Evolutionary conservation across 2,888 invertebrate species (phyloP).

Genomic region (Caenorhabditis panamensis): DNA sequence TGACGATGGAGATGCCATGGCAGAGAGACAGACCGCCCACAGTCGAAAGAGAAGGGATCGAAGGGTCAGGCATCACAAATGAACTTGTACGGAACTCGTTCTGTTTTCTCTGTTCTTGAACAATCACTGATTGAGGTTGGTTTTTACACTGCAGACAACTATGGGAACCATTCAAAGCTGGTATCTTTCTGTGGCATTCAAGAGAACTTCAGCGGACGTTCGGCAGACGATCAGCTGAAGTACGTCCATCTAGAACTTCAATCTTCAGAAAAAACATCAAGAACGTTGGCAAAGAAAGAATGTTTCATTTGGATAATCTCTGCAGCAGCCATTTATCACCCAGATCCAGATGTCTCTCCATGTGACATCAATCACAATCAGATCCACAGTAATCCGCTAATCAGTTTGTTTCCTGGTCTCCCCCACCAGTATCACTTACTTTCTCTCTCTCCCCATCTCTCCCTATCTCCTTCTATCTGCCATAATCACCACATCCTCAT

Average conservation of each 20-base stretch:
- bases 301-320: background rate
- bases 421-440: slow-evolving; percentile 7
- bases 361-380: slow-evolving; percentile 1
- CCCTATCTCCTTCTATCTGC: background rate
- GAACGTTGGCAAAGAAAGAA: background rate
- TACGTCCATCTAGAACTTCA: too few species aligned
- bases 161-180: too few species aligned
- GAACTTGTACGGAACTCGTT: slow-evolving; percentile 38
- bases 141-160: too few species aligned
- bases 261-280: too few species aligned
- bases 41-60: slow-evolving; percentile 7
- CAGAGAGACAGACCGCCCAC: slow-evolving; percentile 5
- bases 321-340: background rate
- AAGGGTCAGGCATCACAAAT: slow-evolving; percentile 21
- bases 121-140: too few species aligned
- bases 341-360: background rate
- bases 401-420: slow-evolving; percentile 2
- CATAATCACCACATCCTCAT: slow-evolving; percentile 5
- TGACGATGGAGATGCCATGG: slow-evolving; percentile 13
- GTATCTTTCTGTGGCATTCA: too few species aligned
- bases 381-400: slow-evolving; percentile 1
- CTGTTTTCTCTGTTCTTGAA: slow-evolving; percentile 11
- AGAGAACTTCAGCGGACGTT: too few species aligned
- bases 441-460: background rate
- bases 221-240: too few species aligned